A percentile compares a stretch with the other conserved stretches of the same genome.
Conservation (phyloP, 2,888 invertebrate species). For the Dicyrtomina minuta region DNA sequence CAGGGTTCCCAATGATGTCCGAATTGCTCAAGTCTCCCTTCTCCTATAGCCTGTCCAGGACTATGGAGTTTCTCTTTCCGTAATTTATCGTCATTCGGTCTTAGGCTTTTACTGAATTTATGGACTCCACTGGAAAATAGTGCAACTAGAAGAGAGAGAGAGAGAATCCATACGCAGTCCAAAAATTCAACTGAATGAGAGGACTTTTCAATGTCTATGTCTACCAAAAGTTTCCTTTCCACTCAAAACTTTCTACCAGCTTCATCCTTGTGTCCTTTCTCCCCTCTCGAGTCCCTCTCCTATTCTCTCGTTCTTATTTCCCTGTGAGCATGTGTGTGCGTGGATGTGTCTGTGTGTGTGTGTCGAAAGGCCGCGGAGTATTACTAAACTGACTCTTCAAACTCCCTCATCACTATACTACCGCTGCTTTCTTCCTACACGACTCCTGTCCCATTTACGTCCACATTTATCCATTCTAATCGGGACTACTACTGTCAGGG, state of each 20-base stretch:
- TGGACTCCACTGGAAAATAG: conserved; percentile 27
- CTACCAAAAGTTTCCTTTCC: conserved; percentile 23
- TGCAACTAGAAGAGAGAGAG: conserved; percentile 13
- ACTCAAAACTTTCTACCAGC: conserved; percentile 17
- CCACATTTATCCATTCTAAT: neutral
- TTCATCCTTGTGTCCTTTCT: neutral
- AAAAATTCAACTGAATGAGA: conserved; percentile 15
- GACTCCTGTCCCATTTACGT: neutral
- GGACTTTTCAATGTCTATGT: conserved; percentile 33
- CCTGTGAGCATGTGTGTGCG: neutral
- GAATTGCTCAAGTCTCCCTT: conserved; percentile 11
- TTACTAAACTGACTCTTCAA: neutral
- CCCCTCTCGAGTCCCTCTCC: neutral
- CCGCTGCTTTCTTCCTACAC: neutral
- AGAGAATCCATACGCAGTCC: conserved; percentile 10
- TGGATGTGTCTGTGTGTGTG: neutral
- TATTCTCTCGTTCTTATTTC: neutral
- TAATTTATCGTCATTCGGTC: conserved; percentile 34
- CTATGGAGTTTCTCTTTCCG: conserved; percentile 7
- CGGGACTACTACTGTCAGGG: no score
- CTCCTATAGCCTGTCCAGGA: neutral
- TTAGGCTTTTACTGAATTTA: conserved; percentile 31
- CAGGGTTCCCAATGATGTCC: conserved; percentile 22
- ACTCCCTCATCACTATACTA: neutral
- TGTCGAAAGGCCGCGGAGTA: neutral